phyloP scores from a whole-genome alignment of 2,888 invertebrate species.

The Drosophila austrosaltans region DNA sequence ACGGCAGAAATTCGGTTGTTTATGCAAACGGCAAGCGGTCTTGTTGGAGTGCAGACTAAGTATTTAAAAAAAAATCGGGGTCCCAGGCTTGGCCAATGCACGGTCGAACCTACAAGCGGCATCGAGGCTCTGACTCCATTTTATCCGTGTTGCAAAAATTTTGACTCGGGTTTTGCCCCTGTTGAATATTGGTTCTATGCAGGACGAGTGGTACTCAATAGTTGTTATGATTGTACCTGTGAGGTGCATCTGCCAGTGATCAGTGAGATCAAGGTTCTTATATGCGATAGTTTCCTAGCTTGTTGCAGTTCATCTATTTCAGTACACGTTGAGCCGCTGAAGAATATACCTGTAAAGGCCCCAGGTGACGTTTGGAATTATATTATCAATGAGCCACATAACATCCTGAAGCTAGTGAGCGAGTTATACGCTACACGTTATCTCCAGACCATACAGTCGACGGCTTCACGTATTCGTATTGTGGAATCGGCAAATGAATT shows the following conservation, averaged over 20 bases:
- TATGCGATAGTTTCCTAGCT: constrained; percentile 31
- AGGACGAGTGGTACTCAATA: constrained; percentile 37
- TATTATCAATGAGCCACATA: constrained; percentile 8
- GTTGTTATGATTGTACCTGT: constrained; percentile 49
- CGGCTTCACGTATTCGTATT: constrained; percentile 14
- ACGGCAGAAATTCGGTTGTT: constrained; percentile 14
- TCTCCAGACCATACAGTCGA: constrained; percentile 10
- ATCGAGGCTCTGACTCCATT: constrained; percentile 48
- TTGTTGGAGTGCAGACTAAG: constrained; percentile 13
- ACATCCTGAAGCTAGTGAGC: not conserved
- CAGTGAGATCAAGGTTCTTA: constrained; percentile 22
- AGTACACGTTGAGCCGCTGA: constrained; percentile 38
- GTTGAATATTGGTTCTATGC: constrained; percentile 45
- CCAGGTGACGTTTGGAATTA: not conserved
- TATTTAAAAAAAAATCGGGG: not conserved
- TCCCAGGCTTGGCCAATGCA: constrained; percentile 42
- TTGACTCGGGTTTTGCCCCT: constrained; percentile 1
- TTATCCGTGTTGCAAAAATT: constrained; percentile 39
- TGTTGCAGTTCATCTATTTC: constrained; percentile 28
- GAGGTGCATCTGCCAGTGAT: constrained; percentile 28
- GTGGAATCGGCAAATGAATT: not conserved
- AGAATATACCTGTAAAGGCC: not conserved
- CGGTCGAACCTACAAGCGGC: constrained; percentile 33
- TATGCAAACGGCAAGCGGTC: not conserved
- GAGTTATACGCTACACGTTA: not conserved